Base-by-base conservation (phyloP, 2,888 invertebrate species). In the Pseudococcus viburni region DNA sequence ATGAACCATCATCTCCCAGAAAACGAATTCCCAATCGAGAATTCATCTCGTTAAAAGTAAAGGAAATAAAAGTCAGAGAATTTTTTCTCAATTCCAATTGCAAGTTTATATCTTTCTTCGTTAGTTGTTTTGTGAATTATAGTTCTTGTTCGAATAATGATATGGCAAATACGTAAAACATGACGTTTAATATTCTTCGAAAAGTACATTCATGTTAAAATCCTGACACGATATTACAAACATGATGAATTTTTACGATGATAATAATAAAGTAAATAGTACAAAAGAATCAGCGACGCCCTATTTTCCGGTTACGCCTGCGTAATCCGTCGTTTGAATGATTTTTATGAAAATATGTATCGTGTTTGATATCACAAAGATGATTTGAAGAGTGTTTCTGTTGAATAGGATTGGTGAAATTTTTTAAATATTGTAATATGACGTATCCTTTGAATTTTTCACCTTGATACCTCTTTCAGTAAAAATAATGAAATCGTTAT, bases 291-390 rank as follows among this genome's bases (percentile, higher is more conserved):
- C 42, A 46, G 9, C 19, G 5, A 83, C 80, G 46, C 80, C 80
- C 80, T 42, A 11, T 64, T 83, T 42, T 83, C 80, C 80, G 80
- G 80, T 83, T 83, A 83, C 80, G 80, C 80, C 80, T 83, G 33
- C 39, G 22, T 64, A 64, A 64, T 64, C 64, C 22, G 19, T 64
- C 22, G 64, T 64, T 64, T 64, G 64, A 64, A 64, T 64, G 64
- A 64, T 64, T 64, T 64, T 64, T 15, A 12, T 22, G 64, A 64
- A 64, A 64, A 64, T 64, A 64, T 64, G 64, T 64, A 22, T 64
- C 64, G 22, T 22, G 22, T 8, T 64, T 8, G 7, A 59, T 59
- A 59, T 19, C 19, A 6, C 19, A 9, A 6, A 8, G 6, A 59
- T 19, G 7, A 19, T 7, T 19, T 19, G 7, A 59, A 59, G 9